phyloP scores from a whole-genome alignment of 2,888 invertebrate species.

The Vandiemenella viatica region DNA sequence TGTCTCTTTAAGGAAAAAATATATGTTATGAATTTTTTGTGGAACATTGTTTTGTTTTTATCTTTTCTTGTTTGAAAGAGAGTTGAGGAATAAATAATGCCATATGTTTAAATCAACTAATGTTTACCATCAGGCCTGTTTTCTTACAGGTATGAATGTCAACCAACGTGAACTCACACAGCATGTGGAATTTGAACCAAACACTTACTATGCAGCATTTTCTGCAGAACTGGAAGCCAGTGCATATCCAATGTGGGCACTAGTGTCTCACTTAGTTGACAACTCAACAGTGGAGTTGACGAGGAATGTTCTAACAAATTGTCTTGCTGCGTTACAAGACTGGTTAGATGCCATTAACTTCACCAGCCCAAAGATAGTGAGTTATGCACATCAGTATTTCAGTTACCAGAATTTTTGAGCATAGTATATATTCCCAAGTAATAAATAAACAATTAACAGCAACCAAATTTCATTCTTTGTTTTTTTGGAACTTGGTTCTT shows the following conservation, averaged over 20 bases:
- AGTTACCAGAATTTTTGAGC: no score
- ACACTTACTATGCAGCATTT: slow-evolving; percentile 94
- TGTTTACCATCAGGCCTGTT: no score
- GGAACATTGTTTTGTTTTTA: no score
- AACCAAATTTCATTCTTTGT: no score
- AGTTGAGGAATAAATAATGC: no score
- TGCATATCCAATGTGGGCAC: slow-evolving; percentile 95
- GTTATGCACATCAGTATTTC: slow-evolving; percentile 20
- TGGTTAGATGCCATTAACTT: slow-evolving; percentile 80
- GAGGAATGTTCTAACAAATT: slow-evolving; percentile 57
- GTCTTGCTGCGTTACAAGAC: slow-evolving; percentile 61
- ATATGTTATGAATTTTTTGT: no score
- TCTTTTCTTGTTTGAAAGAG: no score
- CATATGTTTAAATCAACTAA: no score
- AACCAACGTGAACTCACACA: slow-evolving; percentile 79
- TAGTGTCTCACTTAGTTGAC: slow-evolving; percentile 73
- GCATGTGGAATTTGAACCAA: slow-evolving; percentile 93
- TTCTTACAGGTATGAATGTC: slow-evolving; percentile 78
- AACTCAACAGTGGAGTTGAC: slow-evolving; percentile 55
- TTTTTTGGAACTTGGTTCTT: no score
- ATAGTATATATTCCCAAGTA: background rate
- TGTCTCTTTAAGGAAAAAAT: no score
- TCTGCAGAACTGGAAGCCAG: slow-evolving; percentile 94
- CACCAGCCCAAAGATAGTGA: slow-evolving; percentile 48
- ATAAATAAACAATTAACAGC: background rate